A percentile compares a stretch with the other conserved stretches of the same genome.
Conservation (phyloP, 35 echinoderm and acorn worm species). For the Apostichopus japonicus region DNA sequence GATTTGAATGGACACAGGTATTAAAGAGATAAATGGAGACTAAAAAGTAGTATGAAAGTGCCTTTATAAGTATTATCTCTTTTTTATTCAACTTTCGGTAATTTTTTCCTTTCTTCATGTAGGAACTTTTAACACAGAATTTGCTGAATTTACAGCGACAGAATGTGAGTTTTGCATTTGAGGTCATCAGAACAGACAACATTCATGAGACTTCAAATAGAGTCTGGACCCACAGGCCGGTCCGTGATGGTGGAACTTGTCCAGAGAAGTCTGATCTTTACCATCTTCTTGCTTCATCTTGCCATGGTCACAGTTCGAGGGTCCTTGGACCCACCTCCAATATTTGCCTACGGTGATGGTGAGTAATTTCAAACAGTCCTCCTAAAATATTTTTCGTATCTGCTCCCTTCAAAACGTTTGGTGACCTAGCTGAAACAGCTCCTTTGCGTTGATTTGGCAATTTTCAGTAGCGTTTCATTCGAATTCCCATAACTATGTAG, state of each 20-base stretch:
- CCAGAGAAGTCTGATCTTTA: neutral
- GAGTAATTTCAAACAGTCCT: neutral
- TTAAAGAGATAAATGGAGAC: neutral
- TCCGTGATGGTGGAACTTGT: neutral
- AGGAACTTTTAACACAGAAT: neutral
- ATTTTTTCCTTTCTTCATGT: neutral
- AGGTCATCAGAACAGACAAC: constrained; percentile 4
- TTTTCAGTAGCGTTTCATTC: too few species aligned
- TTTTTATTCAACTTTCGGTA: neutral
- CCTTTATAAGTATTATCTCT: neutral
- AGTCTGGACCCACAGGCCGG: neutral
- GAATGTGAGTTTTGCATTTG: neutral
- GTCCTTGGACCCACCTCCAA: neutral
- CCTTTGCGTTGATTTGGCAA: too few species aligned
- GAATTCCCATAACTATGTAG: too few species aligned
- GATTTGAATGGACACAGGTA: neutral
- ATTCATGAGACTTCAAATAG: neutral
- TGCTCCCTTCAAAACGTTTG: neutral
- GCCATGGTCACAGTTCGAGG: neutral
- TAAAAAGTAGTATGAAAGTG: neutral
- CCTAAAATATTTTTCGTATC: neutral
- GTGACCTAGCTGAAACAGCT: too few species aligned
- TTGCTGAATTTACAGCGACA: neutral
- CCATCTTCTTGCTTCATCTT: neutral
- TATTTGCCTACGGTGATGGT: constrained; percentile 29